A percentile compares a stretch with the other conserved stretches of the same genome.
These are phyloP conservation scores for Mnemiopsis leidyi DNA, from an alignment of 37 sponge, comb jelly and placozoan genomes.

Conservation along the genomic window DNA sequence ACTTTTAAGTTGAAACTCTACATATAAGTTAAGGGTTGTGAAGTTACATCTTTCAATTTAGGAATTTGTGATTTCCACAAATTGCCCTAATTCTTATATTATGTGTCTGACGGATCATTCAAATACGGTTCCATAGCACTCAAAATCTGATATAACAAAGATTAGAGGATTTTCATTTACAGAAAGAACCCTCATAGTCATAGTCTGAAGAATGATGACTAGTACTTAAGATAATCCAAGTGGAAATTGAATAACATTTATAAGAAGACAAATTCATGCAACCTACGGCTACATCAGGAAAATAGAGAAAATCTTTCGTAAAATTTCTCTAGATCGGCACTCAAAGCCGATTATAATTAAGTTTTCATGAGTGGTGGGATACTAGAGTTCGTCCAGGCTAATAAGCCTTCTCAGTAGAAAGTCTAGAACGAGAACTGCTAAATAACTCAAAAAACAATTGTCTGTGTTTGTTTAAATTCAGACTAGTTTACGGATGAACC, in stretches of 20 bases:
- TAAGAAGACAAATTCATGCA: not conserved
- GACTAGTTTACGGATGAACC: not conserved
- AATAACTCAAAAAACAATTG: not conserved
- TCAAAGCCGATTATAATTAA: constrained; percentile 12
- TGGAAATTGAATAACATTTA: not conserved
- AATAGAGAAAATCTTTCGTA: not conserved
- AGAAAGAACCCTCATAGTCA: not conserved
- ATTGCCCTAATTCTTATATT: constrained; percentile 43
- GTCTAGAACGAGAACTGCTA: constrained; percentile 5
- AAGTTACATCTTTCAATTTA: constrained; percentile 18
- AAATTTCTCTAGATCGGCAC: not conserved
- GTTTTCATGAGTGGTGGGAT: not conserved
- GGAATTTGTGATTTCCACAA: not conserved
- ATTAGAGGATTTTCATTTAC: not conserved
- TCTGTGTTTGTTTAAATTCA: not conserved
- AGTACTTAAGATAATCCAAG: no score
- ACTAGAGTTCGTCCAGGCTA: constrained; percentile 17
- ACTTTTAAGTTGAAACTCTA: not conserved
- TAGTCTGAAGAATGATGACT: not conserved
- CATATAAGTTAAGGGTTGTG: not conserved
- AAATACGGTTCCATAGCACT: not conserved
- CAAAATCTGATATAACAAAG: not conserved
- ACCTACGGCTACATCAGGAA: no score
- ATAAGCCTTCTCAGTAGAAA: not conserved
- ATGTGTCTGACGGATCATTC: not conserved